Evolutionary conservation across 1,140 invertebrate species (phyloP), one percentile per base, ranked within the genome.

Genomic region (Sycobia sp.): DNA sequence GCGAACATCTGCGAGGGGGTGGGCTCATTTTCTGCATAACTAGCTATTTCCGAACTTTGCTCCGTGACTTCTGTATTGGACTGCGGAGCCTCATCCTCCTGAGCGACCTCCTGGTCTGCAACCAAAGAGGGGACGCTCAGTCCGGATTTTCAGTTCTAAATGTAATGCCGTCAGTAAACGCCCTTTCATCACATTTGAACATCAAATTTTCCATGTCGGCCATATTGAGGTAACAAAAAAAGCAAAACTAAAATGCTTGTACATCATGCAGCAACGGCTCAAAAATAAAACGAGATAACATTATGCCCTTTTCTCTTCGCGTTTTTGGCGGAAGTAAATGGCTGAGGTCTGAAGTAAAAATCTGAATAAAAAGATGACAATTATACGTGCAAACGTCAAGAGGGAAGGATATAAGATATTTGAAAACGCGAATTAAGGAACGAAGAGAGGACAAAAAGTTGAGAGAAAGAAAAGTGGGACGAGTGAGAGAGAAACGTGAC

Each of bases 111-210:
- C 75, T 73, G 79, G 79, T 82, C 80, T 82, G 81, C 75, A 82
- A 83, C 79, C 79, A 82, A 82, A 81, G 80, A 81, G 80, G 80
- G 79, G 80, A 80, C 80, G 80, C 80, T 82, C 75, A 82, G 80
- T 81, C 79, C 51, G 14, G n/a, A 39, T n/a, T 49, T 27, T 49
- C 27, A 14, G 47, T 49, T 14, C 27, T 11, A 25, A 5, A 32
- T n/a, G 1, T 27, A 32, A 18, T 27, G 18, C 27, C 27, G 47
- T 18, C 25, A 32, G 25, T 5, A 49, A 49, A 27, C 27, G 13
- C 47, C 16, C 29, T 27, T 8, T 16, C 14, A 16, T 29, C 8
- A 47, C 5, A 14, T 3, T 27, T 14, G 39, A 14, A 41, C 18
- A 8, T 20, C 11, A 14, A 36, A 36, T 10, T 36, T 14, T 13